These are phyloP conservation scores for Anastatus disparis DNA, from an alignment of 1,140 invertebrate species.

Conservation along the genomic window DNA sequence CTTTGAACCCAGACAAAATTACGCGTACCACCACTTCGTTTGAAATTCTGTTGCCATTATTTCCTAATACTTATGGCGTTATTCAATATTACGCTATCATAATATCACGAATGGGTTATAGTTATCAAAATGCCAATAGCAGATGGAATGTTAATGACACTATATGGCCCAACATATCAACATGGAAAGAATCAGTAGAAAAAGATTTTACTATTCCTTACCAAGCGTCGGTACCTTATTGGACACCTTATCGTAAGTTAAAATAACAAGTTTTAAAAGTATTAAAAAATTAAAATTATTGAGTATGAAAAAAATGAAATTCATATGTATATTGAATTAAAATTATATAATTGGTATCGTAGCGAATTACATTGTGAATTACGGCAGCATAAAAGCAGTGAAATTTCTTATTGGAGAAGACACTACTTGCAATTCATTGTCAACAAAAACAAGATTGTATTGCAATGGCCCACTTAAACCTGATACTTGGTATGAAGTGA, in stretches of 20 bases:
- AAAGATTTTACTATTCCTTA: slow-evolving; percentile 52
- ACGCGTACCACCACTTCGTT: slow-evolving; percentile 50
- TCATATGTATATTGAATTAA: too few relatives aligned
- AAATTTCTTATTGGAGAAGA: slow-evolving; percentile 53
- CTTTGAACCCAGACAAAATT: slow-evolving; percentile 52
- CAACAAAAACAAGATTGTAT: slow-evolving; percentile 46
- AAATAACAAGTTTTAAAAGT: too few relatives aligned
- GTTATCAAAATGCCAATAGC: slow-evolving; percentile 32
- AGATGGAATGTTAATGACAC: slow-evolving; percentile 30
- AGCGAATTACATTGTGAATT: slow-evolving; percentile 49
- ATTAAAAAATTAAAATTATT: too few relatives aligned
- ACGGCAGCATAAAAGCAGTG: slow-evolving; percentile 51
- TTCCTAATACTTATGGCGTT: slow-evolving; percentile 49
- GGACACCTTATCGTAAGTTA: slow-evolving; percentile 48
- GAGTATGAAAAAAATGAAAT: too few relatives aligned
- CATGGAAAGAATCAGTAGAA: slow-evolving; percentile 54
- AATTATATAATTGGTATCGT: too few relatives aligned
- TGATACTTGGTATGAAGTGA: slow-evolving; percentile 64
- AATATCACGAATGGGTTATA: slow-evolving; percentile 45
- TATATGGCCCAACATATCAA: slow-evolving; percentile 42
- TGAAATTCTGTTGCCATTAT: slow-evolving; percentile 52
- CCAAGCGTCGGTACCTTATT: slow-evolving; percentile 48
- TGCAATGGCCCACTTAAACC: slow-evolving; percentile 67
- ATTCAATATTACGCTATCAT: slow-evolving; percentile 57
- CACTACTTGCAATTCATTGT: slow-evolving; percentile 44